Percentiles rank a stretch among this genome's conserved stretches.
These are phyloP conservation scores for Bombylius discolor DNA, from an alignment of 2,888 invertebrate genomes.

Conservation along the genomic window DNA sequence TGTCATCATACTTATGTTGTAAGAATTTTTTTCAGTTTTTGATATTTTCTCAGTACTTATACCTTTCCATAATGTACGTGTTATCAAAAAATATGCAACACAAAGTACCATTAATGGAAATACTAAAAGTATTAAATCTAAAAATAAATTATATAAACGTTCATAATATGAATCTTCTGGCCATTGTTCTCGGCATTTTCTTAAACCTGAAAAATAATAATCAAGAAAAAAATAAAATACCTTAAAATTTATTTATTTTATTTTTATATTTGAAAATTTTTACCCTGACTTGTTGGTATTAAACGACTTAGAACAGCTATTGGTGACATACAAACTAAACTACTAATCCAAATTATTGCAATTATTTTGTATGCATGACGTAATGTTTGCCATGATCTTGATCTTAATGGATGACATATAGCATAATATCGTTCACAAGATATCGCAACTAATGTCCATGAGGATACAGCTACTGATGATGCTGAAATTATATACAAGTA, in stretches of 20 bases:
- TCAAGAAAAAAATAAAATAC: background rate
- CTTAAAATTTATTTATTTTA: background rate
- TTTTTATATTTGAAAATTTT: slow-evolving; percentile 7
- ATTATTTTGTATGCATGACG: slow-evolving; percentile 62
- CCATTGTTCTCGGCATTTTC: slow-evolving; percentile 51
- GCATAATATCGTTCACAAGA: slow-evolving; percentile 68
- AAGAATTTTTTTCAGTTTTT: slow-evolving; percentile 3
- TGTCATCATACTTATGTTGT: background rate
- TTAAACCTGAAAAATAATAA: slow-evolving; percentile 36
- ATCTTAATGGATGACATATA: slow-evolving; percentile 61
- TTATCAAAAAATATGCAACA: slow-evolving; percentile 48
- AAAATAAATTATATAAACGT: slow-evolving; percentile 46
- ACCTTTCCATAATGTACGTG: slow-evolving; percentile 30
- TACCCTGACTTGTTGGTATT: slow-evolving; percentile 40
- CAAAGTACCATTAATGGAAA: slow-evolving; percentile 51
- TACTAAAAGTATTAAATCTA: slow-evolving; percentile 50
- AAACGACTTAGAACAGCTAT: slow-evolving; percentile 47
- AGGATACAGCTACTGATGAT: slow-evolving; percentile 60
- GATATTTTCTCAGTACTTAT: slow-evolving; percentile 29
- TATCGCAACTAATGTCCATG: slow-evolving; percentile 65
- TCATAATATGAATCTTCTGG: slow-evolving; percentile 47
- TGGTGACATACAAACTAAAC: slow-evolving; percentile 51
- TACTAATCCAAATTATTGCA: slow-evolving; percentile 49
- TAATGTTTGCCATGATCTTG: slow-evolving; percentile 61
- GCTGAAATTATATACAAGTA: slow-evolving; percentile 39